These are phyloP conservation scores for Onchidella celtica DNA, from an alignment of 2,888 invertebrate species.

Conservation along the genomic window DNA sequence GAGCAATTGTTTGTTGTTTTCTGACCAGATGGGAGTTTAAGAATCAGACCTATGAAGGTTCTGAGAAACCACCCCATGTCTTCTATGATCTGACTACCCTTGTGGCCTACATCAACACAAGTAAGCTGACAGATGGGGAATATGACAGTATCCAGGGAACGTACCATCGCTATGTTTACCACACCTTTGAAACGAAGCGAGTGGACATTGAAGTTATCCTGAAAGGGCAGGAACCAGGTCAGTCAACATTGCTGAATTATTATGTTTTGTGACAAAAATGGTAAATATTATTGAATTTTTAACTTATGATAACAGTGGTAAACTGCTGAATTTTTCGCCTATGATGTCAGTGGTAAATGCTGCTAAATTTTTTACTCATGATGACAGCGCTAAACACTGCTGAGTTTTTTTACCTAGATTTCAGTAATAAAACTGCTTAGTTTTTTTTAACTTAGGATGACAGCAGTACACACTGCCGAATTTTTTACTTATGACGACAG, in stretches of 20 bases:
- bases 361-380: too few species aligned
- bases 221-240: constrained; percentile 16
- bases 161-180: constrained; percentile 40
- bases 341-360: too few species aligned
- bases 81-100: constrained; percentile 24
- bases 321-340: too few species aligned
- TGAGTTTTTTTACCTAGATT: too few species aligned
- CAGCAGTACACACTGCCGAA: too few species aligned
- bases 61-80: constrained; percentile 36
- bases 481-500: too few species aligned
- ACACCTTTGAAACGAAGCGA: constrained; percentile 15
- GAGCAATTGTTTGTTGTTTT: too few species aligned
- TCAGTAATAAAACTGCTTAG: too few species aligned
- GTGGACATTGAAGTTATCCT: constrained; percentile 23
- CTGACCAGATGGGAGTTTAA: constrained; percentile 49
- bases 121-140: constrained; percentile 33
- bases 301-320: too few species aligned
- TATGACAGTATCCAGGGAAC: constrained; percentile 45
- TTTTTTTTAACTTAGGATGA: too few species aligned
- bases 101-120: constrained; percentile 53
- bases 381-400: too few species aligned
- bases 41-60: constrained; percentile 30
- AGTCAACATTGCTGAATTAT: neutral
- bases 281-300: too few species aligned
- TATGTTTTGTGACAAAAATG: neutral